These are phyloP conservation scores for Antechinus flavipes DNA, from an alignment of 2,113 vertebrate genomes.

Conservation along the genomic window DNA sequence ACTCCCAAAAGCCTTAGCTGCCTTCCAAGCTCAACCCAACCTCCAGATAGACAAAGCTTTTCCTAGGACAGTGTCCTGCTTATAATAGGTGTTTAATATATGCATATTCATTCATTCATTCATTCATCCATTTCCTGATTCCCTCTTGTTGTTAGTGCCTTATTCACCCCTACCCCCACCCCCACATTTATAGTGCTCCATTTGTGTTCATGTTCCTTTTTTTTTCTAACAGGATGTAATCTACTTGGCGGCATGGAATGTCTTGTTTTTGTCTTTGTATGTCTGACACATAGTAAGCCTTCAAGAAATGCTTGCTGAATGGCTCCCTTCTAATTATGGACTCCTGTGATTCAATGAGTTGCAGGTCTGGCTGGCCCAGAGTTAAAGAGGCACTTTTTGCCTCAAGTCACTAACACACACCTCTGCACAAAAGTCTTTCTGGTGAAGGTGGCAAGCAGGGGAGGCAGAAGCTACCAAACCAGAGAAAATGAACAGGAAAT, in stretches of 20 bases:
- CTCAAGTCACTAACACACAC: neutral
- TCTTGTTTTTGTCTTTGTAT: neutral
- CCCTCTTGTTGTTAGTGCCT: too few relatives aligned
- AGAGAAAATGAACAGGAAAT: neutral
- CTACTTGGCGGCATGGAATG: neutral
- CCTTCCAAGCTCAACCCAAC: neutral
- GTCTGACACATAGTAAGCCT: neutral
- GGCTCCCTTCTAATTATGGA: neutral
- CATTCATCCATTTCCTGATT: too few relatives aligned
- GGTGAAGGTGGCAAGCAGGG: neutral
- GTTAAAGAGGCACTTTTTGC: neutral
- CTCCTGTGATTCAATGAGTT: neutral
- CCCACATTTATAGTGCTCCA: neutral
- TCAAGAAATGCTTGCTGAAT: neutral
- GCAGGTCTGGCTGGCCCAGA: neutral
- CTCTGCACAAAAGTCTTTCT: fast-evolving
- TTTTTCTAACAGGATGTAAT: neutral
- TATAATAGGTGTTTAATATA: neutral
- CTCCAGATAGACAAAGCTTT: neutral
- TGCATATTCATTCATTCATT: too few relatives aligned
- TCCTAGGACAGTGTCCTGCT: too few relatives aligned
- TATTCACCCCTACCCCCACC: too few relatives aligned
- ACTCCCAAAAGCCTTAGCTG: neutral
- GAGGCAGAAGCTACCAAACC: neutral
- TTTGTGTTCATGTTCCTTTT: neutral